These are phyloP conservation scores for cattle (Bos taurus) DNA, from an alignment of 2,113 vertebrate species.

Conservation along the genomic window DNA sequence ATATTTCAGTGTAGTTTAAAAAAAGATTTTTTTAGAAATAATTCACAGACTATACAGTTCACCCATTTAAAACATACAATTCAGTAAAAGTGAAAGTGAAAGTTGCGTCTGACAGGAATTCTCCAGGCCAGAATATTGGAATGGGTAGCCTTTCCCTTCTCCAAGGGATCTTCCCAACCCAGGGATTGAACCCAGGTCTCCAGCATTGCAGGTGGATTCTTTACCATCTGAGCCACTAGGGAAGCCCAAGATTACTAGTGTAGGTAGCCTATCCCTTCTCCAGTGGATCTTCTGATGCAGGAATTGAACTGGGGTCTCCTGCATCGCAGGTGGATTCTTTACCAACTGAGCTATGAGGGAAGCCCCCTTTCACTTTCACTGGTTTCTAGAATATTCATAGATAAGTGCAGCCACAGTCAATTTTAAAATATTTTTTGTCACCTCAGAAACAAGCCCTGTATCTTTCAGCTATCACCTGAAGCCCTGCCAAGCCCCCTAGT, in stretches of 20 bases:
- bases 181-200: neutral
- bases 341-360: neutral
- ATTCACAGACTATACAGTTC: neutral
- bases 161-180: neutral
- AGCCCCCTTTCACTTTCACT: neutral
- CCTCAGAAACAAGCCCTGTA: neutral
- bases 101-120: neutral
- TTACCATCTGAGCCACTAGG: neutral
- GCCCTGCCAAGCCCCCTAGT: neutral
- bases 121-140: neutral
- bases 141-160: neutral
- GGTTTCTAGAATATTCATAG: neutral
- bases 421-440: neutral
- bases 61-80: neutral
- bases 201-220: neutral
- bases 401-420: neutral
- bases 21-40: neutral
- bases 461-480: neutral
- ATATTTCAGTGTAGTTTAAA: neutral
- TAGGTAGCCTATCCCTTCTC: neutral
- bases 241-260: neutral
- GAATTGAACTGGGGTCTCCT: neutral
- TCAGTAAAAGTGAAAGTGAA: neutral
- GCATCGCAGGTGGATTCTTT: neutral
- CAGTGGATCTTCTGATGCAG: neutral